Conservation (phyloP, 2,113 vertebrate species). For the Protobothrops mucrosquamatus region DNA sequence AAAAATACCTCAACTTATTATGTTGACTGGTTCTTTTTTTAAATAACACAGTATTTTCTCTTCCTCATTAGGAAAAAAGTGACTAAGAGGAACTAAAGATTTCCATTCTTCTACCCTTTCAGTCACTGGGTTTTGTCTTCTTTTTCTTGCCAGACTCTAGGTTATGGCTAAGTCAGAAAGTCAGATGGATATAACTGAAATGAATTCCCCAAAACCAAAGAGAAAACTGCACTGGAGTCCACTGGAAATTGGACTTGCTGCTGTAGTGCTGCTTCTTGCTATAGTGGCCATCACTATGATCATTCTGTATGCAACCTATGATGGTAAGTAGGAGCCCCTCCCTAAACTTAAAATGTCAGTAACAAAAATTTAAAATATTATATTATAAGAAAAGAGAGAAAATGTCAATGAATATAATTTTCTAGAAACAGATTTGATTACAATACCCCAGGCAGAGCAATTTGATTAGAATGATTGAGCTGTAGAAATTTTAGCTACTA, state of each 20-base stretch:
- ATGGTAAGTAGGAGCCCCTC: constrained; percentile 57
- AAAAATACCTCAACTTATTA: neutral
- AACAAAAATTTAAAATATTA: neutral
- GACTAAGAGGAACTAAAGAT: neutral
- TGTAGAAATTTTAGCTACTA: neutral
- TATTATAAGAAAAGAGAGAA: neutral
- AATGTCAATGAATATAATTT: neutral
- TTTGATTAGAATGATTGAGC: neutral
- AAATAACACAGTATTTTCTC: neutral
- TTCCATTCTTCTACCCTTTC: neutral
- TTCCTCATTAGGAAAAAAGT: neutral
- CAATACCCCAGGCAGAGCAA: neutral
- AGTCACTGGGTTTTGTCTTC: neutral
- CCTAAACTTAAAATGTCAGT: neutral
- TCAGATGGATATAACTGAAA: constrained; percentile 90
- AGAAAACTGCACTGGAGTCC: constrained; percentile 83
- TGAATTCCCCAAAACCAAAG: constrained; percentile 82
- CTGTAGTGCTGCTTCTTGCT: constrained; percentile 80
- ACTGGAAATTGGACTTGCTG: constrained; percentile 84
- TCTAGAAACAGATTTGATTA: neutral
- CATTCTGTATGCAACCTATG: constrained; percentile 84
- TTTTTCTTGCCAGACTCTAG: constrained; percentile 72
- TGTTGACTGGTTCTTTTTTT: neutral
- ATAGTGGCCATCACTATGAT: constrained; percentile 83
- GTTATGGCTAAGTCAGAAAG: constrained; percentile 87